A percentile compares a stretch with the other conserved stretches of the same genome.
Evolutionary conservation across 2,113 vertebrate species (phyloP).

Genomic region (Aphelocoma coerulescens): DNA sequence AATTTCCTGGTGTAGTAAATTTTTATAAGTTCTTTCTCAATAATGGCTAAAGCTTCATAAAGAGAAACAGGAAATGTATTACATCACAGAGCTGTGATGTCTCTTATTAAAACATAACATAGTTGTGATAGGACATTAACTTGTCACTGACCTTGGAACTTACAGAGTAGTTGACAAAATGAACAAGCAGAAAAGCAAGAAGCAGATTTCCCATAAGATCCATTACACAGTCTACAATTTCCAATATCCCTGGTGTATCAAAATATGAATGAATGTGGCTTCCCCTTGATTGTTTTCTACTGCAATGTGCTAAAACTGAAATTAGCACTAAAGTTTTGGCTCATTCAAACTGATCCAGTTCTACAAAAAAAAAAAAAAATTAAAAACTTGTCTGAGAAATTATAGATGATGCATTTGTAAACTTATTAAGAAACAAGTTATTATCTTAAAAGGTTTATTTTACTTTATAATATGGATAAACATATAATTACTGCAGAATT

Average conservation of each 20-base stretch:
- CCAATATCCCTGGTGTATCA: neutral
- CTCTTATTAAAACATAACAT: neutral
- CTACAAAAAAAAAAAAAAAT: neutral
- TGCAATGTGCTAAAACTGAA: neutral
- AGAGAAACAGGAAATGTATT: neutral
- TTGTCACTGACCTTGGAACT: neutral
- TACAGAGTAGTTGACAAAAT: neutral
- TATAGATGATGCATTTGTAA: neutral
- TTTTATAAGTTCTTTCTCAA: neutral
- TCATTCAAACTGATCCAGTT: neutral
- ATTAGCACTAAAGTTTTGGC: neutral
- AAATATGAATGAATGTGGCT: neutral
- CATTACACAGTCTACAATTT: neutral
- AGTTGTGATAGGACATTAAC: neutral
- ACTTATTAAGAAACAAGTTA: conserved; percentile 14
- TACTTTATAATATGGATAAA: conserved; percentile 40
- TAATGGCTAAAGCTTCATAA: neutral
- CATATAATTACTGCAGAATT: conserved; percentile 33
- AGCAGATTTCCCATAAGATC: neutral
- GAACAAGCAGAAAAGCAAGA: neutral
- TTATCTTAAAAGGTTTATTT: conserved; percentile 49
- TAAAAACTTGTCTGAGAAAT: neutral
- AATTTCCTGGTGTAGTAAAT: neutral
- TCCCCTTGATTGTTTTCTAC: neutral
- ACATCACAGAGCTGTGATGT: neutral